Percentiles rank a stretch among this genome's conserved stretches.
Evolutionary conservation across 2,113 vertebrate species (phyloP).

Genomic region (Diadophis punctatus): DNA sequence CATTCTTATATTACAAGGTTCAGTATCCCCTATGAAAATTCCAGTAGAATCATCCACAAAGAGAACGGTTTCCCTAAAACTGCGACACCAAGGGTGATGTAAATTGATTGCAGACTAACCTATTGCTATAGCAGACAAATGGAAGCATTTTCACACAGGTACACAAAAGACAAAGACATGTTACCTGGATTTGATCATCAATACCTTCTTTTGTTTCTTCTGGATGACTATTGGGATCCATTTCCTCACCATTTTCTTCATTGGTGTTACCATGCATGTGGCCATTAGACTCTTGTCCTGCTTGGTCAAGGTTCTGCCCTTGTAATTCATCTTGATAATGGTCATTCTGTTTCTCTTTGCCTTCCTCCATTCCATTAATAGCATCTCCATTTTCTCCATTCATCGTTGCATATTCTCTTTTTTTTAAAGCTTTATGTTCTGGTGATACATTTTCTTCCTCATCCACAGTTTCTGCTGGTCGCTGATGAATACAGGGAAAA

Average conservation of each 20-base stretch:
- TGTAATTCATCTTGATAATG: constrained; percentile 32
- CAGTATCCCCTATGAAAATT: neutral
- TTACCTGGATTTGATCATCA: constrained; percentile 62
- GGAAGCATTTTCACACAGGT: neutral
- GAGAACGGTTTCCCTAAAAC: neutral
- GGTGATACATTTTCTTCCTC: constrained; percentile 71
- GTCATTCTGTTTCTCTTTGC: constrained; percentile 23
- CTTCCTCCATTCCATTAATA: constrained; percentile 22
- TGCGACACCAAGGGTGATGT: neutral
- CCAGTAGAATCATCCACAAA: neutral
- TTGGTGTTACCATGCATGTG: constrained; percentile 32
- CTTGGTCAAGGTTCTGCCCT: constrained; percentile 29
- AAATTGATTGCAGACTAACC: neutral
- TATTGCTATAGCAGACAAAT: constrained; percentile 12
- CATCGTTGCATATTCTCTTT: constrained; percentile 40
- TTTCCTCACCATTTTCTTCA: constrained; percentile 55
- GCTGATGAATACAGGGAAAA: constrained; percentile 57
- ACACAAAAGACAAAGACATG: constrained; percentile 10
- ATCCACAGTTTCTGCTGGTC: constrained; percentile 74
- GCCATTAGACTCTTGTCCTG: neutral
- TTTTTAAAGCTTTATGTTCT: constrained; percentile 13
- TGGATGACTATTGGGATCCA: constrained; percentile 49
- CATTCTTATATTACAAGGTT: neutral
- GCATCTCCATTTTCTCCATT: constrained; percentile 30
- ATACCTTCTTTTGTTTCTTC: constrained; percentile 34